Evolutionary conservation across 92 coral and sea anemone genomes (phyloP).

Genomic region (Phymanthus crucifer): DNA sequence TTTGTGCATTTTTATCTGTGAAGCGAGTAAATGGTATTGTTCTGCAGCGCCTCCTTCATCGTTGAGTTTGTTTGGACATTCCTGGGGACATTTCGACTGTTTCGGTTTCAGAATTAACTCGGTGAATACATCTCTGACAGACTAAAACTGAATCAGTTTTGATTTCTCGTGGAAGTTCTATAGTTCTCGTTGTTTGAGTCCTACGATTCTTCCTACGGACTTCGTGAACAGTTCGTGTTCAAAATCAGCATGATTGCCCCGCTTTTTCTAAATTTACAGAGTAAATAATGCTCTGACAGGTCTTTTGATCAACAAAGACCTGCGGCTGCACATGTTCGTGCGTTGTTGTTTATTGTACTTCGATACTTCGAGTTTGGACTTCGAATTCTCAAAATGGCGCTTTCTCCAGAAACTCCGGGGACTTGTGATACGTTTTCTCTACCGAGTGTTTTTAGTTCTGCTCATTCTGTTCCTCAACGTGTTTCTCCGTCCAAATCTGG

Average conservation of each 20-base stretch:
- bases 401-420: slow-evolving; percentile 33
- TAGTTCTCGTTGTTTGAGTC: neutral
- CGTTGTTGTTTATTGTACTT: neutral
- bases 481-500: slow-evolving; percentile 30
- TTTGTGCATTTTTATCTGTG: neutral
- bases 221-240: neutral
- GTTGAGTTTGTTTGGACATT: slow-evolving; percentile 1
- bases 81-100: neutral
- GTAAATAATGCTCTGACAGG: slow-evolving; percentile 19
- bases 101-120: slow-evolving; percentile 2
- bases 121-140: neutral
- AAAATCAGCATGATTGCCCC: neutral
- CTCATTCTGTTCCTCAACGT: slow-evolving; percentile 22
- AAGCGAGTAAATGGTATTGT: neutral
- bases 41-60: neutral
- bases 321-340: slow-evolving; percentile 24
- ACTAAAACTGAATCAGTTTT: neutral
- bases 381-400: slow-evolving; percentile 37
- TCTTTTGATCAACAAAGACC: slow-evolving; percentile 16
- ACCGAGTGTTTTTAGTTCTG: slow-evolving; percentile 46
- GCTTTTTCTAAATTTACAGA: slow-evolving; percentile 9
- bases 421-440: slow-evolving; percentile 36
- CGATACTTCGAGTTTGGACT: neutral
- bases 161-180: neutral
- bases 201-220: neutral